A percentile compares a stretch with the other conserved stretches of the same genome.
These are phyloP conservation scores for Polydrusus cervinus DNA, from an alignment of 2,888 invertebrate species.

Conservation along the genomic window DNA sequence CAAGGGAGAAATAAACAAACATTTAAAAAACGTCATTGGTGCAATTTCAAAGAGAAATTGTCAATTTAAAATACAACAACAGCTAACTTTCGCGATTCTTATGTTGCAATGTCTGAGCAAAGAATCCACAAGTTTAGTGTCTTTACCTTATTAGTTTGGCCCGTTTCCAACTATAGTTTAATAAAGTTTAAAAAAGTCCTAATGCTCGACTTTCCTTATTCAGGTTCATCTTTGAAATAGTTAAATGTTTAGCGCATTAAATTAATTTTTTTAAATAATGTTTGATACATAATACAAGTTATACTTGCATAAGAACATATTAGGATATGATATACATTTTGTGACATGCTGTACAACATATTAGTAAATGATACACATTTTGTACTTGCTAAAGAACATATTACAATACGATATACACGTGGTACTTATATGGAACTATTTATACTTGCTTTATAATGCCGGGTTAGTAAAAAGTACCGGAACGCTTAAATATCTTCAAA, in stretches of 20 bases:
- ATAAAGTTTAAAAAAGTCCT: background rate
- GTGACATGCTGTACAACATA: background rate
- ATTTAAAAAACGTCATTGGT: background rate
- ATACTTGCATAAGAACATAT: background rate
- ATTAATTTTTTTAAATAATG: too few species aligned
- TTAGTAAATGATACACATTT: background rate
- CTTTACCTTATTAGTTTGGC: conserved; percentile 3
- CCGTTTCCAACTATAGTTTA: conserved; percentile 5
- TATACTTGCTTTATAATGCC: too few species aligned
- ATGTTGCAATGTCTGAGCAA: background rate
- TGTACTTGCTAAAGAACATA: too few species aligned
- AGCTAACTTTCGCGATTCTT: background rate
- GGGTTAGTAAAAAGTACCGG: too few species aligned
- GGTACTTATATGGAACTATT: too few species aligned
- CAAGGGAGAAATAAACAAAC: background rate
- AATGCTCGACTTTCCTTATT: background rate
- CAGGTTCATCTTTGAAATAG: background rate
- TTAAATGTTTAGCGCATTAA: background rate
- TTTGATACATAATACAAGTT: background rate
- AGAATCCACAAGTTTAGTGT: conserved; percentile 5
- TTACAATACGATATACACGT: too few species aligned
- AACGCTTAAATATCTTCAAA: too few species aligned
- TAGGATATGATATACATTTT: background rate
- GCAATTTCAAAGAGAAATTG: background rate
- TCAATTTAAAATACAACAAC: conserved; percentile 11